Evolutionary conservation across 2,888 invertebrate genomes (phyloP), one percentile per base, ranked within the genome.

Genomic region (Siphonodentalium dalli): DNA sequence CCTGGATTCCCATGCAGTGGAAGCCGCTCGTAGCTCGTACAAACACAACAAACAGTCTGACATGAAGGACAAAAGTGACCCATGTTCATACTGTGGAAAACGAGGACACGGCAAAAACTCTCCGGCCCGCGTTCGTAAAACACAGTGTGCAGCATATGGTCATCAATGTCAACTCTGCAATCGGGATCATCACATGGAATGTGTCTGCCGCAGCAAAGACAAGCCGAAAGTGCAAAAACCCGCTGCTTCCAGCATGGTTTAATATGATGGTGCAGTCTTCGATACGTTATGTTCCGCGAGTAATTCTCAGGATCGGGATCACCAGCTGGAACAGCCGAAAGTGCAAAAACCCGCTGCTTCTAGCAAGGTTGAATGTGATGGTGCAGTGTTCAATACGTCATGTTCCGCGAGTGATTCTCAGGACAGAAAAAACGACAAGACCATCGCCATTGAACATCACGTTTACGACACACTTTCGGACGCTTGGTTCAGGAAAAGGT

Each of bases 1-100:
- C 15, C 27, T 49, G 4, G 52, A 49, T 29, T 23, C 52, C 7
- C 40, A 51, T n/a, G 43, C 33, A 18, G 45, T 33, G 11, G 35
- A 34, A 11, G 42, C 52, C 18, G 53, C 47, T 28, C 46, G n/a
- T 11, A 54, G 52, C 34, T 31, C 56, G 2, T 61, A 52, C 42
- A 47, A 38, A 23, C 40, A 35, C 15, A 43, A 29, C 31, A 11
- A 27, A 27, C 31, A 42, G 27, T 3, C 23, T 1, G 6, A 21
- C 20, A 23, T 9, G 3, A 27, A 39, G 26, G 51, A 51, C 29
- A 46, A 38, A 38, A 24, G 34, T n/a, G 51, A 58, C 9, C 29
- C 27, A 20, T 61, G 66, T 29, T 27, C 35, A 2, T 63, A 61
- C 38, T 63, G 56, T 49, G 61, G 61, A 3, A 54, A 58, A 39